These are phyloP conservation scores for Cochlearius cochlearius DNA, from an alignment of 2,113 vertebrate genomes.

Conservation along the genomic window DNA sequence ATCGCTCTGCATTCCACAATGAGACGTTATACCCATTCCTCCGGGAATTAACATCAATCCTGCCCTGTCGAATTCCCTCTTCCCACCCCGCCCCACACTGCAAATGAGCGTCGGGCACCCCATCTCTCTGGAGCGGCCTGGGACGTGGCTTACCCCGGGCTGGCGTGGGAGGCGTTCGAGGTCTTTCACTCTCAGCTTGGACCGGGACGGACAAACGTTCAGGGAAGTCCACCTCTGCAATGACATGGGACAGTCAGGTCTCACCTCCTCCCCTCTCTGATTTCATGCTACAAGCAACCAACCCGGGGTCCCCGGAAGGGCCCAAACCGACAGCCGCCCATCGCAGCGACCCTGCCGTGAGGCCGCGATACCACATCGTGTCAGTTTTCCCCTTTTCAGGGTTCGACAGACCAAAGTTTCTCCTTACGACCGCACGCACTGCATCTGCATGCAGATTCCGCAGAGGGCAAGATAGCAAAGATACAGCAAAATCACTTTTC, in stretches of 20 bases:
- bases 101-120: accelerated
- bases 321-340: too few relatives aligned
- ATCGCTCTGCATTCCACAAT: accelerated
- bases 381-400: neutral
- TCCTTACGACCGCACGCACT: accelerated
- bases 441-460: accelerated
- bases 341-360: accelerated
- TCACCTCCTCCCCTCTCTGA: neutral
- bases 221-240: neutral
- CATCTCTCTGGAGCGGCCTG: neutral
- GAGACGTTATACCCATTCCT: accelerated
- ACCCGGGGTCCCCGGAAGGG: too few relatives aligned
- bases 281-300: neutral
- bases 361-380: accelerated
- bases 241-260: accelerated
- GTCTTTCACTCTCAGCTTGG: neutral
- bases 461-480: accelerated
- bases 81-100: accelerated
- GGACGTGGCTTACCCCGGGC: neutral
- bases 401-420: accelerated
- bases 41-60: accelerated
- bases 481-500: accelerated
- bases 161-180: accelerated
- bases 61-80: neutral
- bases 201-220: neutral